Evolutionary conservation across 2,797 vertebrate genomes (phyloP), one percentile per base, ranked within the genome.

Genomic region (Lepidocolaptes lacrymiger): DNA sequence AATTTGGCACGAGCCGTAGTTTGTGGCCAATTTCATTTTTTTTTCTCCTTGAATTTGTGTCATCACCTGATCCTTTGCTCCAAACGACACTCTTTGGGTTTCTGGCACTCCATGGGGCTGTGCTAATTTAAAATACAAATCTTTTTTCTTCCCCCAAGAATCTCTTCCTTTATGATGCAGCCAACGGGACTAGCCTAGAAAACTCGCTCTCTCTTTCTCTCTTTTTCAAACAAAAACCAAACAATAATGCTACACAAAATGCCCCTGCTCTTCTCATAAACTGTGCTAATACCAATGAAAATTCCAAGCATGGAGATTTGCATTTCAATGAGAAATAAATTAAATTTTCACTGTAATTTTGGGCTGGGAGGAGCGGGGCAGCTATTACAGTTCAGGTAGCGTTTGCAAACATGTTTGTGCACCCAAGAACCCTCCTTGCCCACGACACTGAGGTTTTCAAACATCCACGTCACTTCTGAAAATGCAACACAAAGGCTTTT

Each of bases 301-400:
- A 94, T 86, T 84, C 91, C 88, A 82, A 90, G 89, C 41, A 6
- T 26, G 66, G 41, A 76, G 71, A 95, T 94, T 76, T 95, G 95
- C 91, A 95, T 95, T 93, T 94, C 93, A 95, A 93, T 95, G 91
- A 96, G 95, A 88, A 93, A 91, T 21, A 96, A 93, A 95, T 94
- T 82, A 95, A 95, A 79, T 63, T 86, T 90, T 90, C 55, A 4
- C 55, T 76, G 62, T 82, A 90, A 90, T 95, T 96, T 91, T 27
- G 63, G 43, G 62, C 7, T 76, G 94, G 93, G 90, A 95, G 94
- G 90, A 94, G 92, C 3, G 0, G 73, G 20, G 10, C 44, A 72
- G 92, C 76, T 75, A 84, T 91, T 75, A 17, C 81, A 26, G 20
- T 58, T 78, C 0, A 1, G 37, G 69, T 89, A 89, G 88, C 44